Base-by-base conservation (phyloP, 2,113 vertebrate species). In the Meleagris gallopavo region DNA sequence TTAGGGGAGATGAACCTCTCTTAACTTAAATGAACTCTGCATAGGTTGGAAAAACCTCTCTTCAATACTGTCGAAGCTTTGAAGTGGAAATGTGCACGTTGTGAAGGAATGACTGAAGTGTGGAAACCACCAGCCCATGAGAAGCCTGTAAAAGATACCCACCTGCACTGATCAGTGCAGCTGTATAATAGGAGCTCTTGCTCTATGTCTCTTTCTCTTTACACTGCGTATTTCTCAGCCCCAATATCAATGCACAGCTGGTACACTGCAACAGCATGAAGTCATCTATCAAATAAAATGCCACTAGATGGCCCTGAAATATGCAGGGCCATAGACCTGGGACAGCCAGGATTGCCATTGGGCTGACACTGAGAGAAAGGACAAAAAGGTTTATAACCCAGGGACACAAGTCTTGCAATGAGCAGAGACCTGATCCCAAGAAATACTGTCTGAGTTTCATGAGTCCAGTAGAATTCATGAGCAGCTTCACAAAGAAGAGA, bases 61-160 rank as follows among this genome's bases (percentile, higher is more conserved):
- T 96, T 89, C 60, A 90, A 32, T 57, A 89, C 80, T 96, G 74
- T 40, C 38, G 61, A 20, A 34, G 41, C 71, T 92, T 96, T 97
- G 96, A 97, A 95, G 94, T 20, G 34, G 41, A 84, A 94, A 89
- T 48, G 69, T 72, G 46, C 71, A 48, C 38, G 0, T 92, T 90
- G 89, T 84, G 91, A 90, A 80, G 88, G 43, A 74, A 38, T 83
- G 87, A 96, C 52, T 97, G 95, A 97, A 94, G 92, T 89, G 74
- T 83, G 86, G 90, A 91, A 95, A 40, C 40, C 85, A 69, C 85
- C 80, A 93, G 91, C 43, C 83, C 48, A 20, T 2, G 54, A 79
- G 92, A 78, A 88, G 46, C 15, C 62, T 72, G 2, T 70, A 94
- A 96, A 96, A 50, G 89, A 46, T 64, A 50, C 74, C 73, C 67